These are phyloP conservation scores for Drosophila athabasca DNA, from an alignment of 1,140 invertebrate species.

Conservation along the genomic window DNA sequence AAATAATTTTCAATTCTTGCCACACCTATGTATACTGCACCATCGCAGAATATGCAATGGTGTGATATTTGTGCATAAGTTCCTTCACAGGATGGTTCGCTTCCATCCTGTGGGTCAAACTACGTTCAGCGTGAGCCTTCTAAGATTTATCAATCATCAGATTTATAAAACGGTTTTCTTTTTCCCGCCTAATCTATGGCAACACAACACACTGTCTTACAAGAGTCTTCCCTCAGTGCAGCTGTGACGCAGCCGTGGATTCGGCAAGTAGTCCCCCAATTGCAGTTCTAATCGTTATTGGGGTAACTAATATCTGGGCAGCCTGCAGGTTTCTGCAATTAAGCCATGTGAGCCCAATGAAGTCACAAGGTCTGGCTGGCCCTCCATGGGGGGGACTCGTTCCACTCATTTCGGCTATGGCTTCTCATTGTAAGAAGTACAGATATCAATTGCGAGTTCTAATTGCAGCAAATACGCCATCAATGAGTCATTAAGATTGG, in stretches of 20 bases:
- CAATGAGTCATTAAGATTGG: slow-evolving; percentile 13
- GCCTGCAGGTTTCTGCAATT: not conserved
- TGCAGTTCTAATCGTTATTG: not conserved
- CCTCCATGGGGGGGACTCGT: not conserved
- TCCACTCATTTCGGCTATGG: not conserved
- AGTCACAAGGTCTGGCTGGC: slow-evolving; percentile 16
- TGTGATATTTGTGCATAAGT: too few species aligned
- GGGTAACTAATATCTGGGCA: not conserved
- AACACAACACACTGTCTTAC: slow-evolving; percentile 9
- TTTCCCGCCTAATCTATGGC: too few species aligned
- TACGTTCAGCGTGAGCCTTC: too few species aligned
- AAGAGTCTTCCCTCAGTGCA: slow-evolving; percentile 5
- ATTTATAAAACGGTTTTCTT: too few species aligned
- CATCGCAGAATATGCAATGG: too few species aligned
- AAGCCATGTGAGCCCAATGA: slow-evolving; percentile 1
- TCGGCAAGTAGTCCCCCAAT: slow-evolving; percentile 2
- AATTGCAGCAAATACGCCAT: not conserved
- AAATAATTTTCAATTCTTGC: too few species aligned
- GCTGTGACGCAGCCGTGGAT: not conserved
- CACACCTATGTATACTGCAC: too few species aligned
- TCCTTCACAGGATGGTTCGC: too few species aligned
- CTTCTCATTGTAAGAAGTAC: not conserved
- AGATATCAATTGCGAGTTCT: not conserved
- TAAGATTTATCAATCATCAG: too few species aligned
- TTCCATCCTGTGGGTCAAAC: too few species aligned